Evolutionary conservation across 2,888 invertebrate species (phyloP).

Genomic region (Ditylenchus weischeri): DNA sequence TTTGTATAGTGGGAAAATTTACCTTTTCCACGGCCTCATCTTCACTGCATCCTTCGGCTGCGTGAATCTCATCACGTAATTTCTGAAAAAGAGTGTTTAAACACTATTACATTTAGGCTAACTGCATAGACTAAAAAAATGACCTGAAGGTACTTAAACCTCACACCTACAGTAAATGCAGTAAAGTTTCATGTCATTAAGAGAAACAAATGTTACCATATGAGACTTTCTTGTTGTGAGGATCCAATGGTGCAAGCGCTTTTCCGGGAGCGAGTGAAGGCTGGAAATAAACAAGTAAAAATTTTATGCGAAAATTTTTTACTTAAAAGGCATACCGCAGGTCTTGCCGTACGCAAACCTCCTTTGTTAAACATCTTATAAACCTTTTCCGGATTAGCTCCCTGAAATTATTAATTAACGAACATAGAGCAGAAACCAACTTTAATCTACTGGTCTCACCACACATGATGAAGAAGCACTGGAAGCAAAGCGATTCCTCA

Average conservation of each 20-base stretch:
- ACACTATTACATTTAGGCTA: too few species aligned
- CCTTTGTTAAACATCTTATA: neutral
- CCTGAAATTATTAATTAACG: neutral
- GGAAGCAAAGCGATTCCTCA: constrained; percentile 10
- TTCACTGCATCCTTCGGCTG: neutral
- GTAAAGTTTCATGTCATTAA: too few species aligned
- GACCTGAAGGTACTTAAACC: constrained; percentile 18
- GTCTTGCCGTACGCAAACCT: too few species aligned
- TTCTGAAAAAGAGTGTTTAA: neutral
- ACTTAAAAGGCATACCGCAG: too few species aligned
- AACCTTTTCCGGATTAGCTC: neutral
- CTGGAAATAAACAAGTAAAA: too few species aligned
- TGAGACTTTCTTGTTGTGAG: constrained; percentile 24
- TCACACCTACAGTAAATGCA: neutral
- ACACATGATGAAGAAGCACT: neutral
- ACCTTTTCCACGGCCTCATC: constrained; percentile 7
- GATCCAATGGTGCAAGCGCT: constrained; percentile 17
- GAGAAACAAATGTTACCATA: neutral
- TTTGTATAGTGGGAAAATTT: too few species aligned
- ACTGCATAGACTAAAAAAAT: too few species aligned
- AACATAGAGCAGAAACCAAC: neutral
- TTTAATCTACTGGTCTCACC: neutral
- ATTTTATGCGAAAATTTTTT: too few species aligned
- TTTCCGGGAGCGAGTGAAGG: neutral
- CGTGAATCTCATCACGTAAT: constrained; percentile 29